Evolutionary conservation across 2,888 invertebrate species (phyloP).

Genomic region (Biston stratarius): DNA sequence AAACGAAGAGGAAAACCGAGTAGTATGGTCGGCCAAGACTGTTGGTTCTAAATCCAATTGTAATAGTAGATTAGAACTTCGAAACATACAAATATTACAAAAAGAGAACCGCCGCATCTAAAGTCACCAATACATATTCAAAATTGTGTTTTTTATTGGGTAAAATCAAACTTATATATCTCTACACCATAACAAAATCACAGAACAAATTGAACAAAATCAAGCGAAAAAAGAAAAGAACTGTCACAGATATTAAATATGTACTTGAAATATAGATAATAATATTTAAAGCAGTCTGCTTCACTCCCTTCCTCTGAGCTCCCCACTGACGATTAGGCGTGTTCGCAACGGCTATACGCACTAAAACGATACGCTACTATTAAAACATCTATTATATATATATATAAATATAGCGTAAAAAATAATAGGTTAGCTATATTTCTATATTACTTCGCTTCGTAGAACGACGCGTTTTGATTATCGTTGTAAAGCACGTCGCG

Average conservation of each 20-base stretch:
- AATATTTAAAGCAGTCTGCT: background rate
- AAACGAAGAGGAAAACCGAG: constrained; percentile 40
- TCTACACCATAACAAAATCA: constrained; percentile 37
- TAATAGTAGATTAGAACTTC: constrained; percentile 11
- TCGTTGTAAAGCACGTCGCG: too few relatives aligned
- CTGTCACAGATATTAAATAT: constrained; percentile 5
- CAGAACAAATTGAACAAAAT: constrained; percentile 26
- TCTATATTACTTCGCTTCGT: too few relatives aligned
- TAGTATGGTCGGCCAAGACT: constrained; percentile 40
- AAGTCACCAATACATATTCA: constrained; percentile 6
- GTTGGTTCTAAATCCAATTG: constrained; percentile 10
- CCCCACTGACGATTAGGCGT: too few relatives aligned
- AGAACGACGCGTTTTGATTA: too few relatives aligned
- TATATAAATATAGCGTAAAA: too few relatives aligned
- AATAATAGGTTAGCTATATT: too few relatives aligned
- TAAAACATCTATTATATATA: too few relatives aligned
- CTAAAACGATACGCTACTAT: too few relatives aligned
- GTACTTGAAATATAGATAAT: background rate
- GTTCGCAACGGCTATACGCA: too few relatives aligned
- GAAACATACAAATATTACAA: background rate
- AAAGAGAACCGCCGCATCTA: background rate
- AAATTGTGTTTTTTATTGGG: constrained; percentile 10
- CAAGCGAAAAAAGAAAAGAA: constrained; percentile 19
- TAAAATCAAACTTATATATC: constrained; percentile 12
- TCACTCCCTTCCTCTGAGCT: too few relatives aligned